Conservation (phyloP, 2,797 vertebrate genomes). For the Phoebastria nigripes region DNA sequence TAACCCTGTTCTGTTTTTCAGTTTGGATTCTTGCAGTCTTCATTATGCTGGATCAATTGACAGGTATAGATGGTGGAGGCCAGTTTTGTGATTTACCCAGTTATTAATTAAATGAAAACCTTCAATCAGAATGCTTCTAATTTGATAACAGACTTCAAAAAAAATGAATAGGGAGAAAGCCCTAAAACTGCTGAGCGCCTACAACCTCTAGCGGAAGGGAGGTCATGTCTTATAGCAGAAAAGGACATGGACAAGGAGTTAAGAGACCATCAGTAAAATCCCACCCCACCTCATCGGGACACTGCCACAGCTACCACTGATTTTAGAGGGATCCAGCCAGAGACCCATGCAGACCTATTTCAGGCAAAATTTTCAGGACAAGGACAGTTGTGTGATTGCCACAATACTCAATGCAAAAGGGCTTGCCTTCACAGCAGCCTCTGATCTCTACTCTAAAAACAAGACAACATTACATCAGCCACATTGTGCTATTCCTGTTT, state of each 20-base stretch:
- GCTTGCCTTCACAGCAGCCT: slow-evolving; percentile 7
- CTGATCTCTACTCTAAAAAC: slow-evolving; percentile 36
- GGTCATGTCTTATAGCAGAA: not conserved
- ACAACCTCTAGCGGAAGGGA: not conserved
- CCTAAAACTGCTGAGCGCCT: not conserved
- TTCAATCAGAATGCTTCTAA: not conserved
- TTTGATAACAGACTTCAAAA: not conserved
- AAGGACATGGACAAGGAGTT: not conserved
- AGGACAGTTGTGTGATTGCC: slow-evolving; percentile 23
- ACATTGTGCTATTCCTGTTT: slow-evolving; percentile 3
- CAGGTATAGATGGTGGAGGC: not conserved
- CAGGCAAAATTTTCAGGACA: not conserved
- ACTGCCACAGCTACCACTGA: not conserved
- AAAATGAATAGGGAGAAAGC: not conserved
- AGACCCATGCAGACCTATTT: not conserved
- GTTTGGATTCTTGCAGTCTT: not conserved
- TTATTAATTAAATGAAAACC: not conserved
- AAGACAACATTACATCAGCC: not conserved
- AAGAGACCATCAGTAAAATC: not conserved
- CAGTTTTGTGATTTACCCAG: not conserved
- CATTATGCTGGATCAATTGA: not conserved
- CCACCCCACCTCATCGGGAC: too few species aligned
- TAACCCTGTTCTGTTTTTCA: not conserved
- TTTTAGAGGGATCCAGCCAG: not conserved
- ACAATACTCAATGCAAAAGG: not conserved